Evolutionary conservation across 2,888 invertebrate species (phyloP).

Genomic region (Drepanosiphum platanoidis): DNA sequence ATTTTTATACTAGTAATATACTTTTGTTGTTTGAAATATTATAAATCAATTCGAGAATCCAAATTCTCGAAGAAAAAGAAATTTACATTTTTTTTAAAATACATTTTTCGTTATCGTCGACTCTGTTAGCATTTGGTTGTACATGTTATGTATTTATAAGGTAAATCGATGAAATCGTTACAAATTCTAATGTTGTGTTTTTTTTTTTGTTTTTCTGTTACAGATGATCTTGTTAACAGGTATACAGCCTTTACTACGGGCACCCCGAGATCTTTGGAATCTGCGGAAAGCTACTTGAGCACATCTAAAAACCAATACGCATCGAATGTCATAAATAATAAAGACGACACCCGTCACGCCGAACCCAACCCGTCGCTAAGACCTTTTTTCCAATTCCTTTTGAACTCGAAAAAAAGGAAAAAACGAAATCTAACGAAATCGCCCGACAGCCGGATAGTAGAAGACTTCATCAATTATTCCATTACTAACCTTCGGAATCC

Average conservation of each 20-base stretch:
- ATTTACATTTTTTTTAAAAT: no score
- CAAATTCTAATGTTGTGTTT: background rate
- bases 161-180: background rate
- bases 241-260: constrained; percentile 40
- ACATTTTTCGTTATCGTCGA: no score
- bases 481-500: constrained; percentile 61
- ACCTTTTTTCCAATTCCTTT: constrained; percentile 51
- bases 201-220: constrained; percentile 32
- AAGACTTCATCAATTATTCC: constrained; percentile 62
- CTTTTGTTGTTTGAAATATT: no score
- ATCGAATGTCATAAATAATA: background rate
- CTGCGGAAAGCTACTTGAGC: constrained; percentile 24
- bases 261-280: constrained; percentile 27
- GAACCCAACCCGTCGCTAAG: constrained; percentile 47
- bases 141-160: background rate
- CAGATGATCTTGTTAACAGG: constrained; percentile 58
- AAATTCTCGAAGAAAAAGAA: no score
- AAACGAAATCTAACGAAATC: constrained; percentile 33
- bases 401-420: constrained; percentile 51
- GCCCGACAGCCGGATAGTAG: constrained; percentile 53
- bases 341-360: constrained; percentile 37
- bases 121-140: background rate
- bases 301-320: constrained; percentile 24
- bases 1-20: background rate
- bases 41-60: no score